A percentile compares a stretch with the other conserved stretches of the same genome.
phyloP scores from a whole-genome alignment of 1,140 invertebrate species.

The Lamellibrachia luymesi region DNA sequence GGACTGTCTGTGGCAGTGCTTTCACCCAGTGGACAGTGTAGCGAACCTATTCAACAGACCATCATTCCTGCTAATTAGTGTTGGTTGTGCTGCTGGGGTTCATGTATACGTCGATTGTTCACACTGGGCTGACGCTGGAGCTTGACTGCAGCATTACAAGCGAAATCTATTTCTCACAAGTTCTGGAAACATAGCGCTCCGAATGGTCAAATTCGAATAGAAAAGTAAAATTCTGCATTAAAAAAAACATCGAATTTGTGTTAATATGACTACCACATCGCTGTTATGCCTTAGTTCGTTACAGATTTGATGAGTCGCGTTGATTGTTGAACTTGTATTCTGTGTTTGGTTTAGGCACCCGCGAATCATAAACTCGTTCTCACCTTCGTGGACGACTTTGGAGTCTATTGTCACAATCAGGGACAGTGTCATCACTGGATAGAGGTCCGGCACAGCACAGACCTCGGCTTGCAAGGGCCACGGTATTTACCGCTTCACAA shows the following conservation, averaged over 20 bases:
- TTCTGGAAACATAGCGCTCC: too few relatives aligned
- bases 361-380: neutral
- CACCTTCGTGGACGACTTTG: constrained; percentile 13
- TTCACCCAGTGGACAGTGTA: neutral
- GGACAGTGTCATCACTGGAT: constrained; percentile 19
- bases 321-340: neutral
- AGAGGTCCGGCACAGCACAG: neutral
- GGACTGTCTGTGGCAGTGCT: neutral
- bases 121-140: neutral
- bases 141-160: neutral
- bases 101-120: neutral
- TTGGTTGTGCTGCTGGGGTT: neutral
- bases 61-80: neutral
- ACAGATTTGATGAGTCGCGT: neutral
- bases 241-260: too few relatives aligned
- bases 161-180: neutral
- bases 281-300: neutral
- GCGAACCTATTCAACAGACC: too few relatives aligned
- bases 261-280: too few relatives aligned
- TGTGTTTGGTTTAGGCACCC: neutral
- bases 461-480: neutral
- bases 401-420: constrained; percentile 16
- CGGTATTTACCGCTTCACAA: neutral
- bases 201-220: too few relatives aligned
- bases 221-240: too few relatives aligned